These are phyloP conservation scores for Planococcus citri DNA, from an alignment of 1,140 invertebrate genomes.

Conservation along the genomic window DNA sequence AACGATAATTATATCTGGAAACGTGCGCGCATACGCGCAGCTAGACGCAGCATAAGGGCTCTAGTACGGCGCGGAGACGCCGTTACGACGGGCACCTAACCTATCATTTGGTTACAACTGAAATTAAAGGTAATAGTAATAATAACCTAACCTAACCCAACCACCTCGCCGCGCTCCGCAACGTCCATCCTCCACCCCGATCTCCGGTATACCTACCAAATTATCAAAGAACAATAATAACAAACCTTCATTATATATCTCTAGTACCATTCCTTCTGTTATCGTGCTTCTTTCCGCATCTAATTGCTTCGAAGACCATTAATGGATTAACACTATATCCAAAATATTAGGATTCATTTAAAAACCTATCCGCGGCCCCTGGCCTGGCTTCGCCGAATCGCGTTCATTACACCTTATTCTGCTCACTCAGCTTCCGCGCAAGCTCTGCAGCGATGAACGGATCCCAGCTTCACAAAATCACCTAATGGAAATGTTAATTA, in stretches of 20 bases:
- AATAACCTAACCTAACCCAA: constrained; percentile 6
- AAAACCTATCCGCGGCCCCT: not conserved
- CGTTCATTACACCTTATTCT: no score
- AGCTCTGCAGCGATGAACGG: no score
- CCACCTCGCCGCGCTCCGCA: not conserved
- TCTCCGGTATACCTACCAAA: not conserved
- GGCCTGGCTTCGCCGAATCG: no score
- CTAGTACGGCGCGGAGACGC: not conserved
- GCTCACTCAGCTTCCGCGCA: no score
- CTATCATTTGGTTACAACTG: constrained; percentile 6
- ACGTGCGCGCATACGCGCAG: not conserved
- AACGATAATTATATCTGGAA: not conserved
- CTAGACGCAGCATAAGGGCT: not conserved
- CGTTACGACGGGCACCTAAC: constrained; percentile 1
- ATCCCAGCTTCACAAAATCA: no score
- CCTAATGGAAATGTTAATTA: no score
- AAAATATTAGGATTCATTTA: not conserved
- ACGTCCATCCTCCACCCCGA: no score
- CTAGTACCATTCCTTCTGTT: not conserved
- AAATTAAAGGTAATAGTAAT: constrained; percentile 1
- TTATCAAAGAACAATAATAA: constrained; percentile 8
- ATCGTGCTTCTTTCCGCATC: constrained; percentile 1
- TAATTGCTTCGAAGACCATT: constrained; percentile 3
- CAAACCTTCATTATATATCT: not conserved
- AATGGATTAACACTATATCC: constrained; percentile 7